phyloP scores from a whole-genome alignment of 2,113 vertebrate species.

The Aplodontia rufa region DNA sequence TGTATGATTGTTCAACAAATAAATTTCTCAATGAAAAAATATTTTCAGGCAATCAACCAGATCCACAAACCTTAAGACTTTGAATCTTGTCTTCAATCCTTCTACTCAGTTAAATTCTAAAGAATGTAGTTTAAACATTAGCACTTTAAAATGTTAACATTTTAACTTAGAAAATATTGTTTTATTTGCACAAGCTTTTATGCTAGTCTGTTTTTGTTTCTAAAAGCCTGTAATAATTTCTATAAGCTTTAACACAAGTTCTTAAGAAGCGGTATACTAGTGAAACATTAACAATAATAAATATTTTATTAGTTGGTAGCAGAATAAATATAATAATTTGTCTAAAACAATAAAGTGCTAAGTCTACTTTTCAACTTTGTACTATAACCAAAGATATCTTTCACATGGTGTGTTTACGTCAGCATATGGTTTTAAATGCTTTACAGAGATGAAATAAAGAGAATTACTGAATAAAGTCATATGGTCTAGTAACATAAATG shows the following conservation, averaged over 20 bases:
- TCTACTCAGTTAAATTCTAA: slow-evolving; percentile 1
- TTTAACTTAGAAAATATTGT: slow-evolving; percentile 41
- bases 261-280: slow-evolving; percentile 11
- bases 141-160: slow-evolving; percentile 43
- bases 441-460: slow-evolving; percentile 63
- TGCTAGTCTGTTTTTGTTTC: slow-evolving; percentile 57
- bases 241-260: slow-evolving; percentile 33
- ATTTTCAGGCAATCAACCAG: background rate
- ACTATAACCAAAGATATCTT: slow-evolving; percentile 61
- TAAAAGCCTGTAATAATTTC: slow-evolving; percentile 47
- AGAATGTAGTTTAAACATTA: slow-evolving; percentile 28
- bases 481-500: slow-evolving; percentile 63
- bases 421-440: slow-evolving; percentile 59
- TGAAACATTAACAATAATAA: slow-evolving; percentile 21
- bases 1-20: too few relatives aligned
- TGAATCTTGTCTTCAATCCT: background rate
- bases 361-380: slow-evolving; percentile 44
- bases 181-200: slow-evolving; percentile 43
- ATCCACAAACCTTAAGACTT: background rate
- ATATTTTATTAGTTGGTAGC: slow-evolving; percentile 44
- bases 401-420: slow-evolving; percentile 73
- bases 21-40: background rate
- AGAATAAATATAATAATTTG: slow-evolving; percentile 61
- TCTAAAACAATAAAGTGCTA: slow-evolving; percentile 58
- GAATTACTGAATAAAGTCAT: slow-evolving; percentile 68